These are phyloP conservation scores for Bucorvus abyssinicus DNA, from an alignment of 2,797 vertebrate species.

Conservation along the genomic window DNA sequence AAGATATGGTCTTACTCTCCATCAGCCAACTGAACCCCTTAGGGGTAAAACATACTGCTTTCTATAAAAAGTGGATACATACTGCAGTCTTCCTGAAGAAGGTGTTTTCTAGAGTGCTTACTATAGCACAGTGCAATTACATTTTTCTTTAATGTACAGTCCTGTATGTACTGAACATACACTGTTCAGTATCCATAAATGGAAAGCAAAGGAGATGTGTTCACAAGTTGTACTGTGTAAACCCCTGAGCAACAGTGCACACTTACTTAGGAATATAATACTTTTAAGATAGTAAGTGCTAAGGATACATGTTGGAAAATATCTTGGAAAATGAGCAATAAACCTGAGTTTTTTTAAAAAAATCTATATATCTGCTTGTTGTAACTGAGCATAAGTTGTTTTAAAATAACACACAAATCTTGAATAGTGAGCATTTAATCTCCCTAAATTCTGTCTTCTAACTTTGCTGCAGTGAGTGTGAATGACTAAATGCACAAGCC, in stretches of 20 bases:
- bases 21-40: background rate
- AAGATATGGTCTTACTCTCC: background rate
- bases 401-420: background rate
- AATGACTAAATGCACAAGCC: background rate
- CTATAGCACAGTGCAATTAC: background rate
- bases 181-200: background rate
- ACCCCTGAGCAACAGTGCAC: background rate
- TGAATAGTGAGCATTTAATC: background rate
- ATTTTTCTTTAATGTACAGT: background rate
- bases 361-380: background rate
- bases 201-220: background rate
- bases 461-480: background rate
- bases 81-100: background rate
- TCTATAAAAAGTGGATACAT: background rate
- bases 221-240: background rate
- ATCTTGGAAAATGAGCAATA: background rate
- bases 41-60: background rate
- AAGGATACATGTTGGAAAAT: background rate
- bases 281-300: background rate
- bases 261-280: fast-evolving
- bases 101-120: background rate
- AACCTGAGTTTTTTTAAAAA: background rate
- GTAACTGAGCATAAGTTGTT: background rate
- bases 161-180: background rate
- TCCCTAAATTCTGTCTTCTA: background rate